phyloP scores from a whole-genome alignment of 2,113 vertebrate species.

The Leptosomus discolor region DNA sequence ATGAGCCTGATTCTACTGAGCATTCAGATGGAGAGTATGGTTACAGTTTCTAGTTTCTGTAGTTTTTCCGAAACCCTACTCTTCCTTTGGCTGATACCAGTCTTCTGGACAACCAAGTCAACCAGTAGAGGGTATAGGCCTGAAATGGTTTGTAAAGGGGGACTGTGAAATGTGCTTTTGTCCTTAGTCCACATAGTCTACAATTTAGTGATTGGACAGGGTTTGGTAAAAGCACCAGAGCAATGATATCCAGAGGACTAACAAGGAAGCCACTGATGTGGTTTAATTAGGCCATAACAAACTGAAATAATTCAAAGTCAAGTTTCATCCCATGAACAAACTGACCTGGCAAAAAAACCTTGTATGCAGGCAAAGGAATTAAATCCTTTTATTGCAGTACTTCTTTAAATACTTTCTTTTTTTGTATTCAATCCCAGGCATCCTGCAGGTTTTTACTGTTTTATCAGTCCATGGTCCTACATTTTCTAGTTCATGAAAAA shows the following conservation, averaged over 20 bases:
- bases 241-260: neutral
- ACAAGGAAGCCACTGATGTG: neutral
- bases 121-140: neutral
- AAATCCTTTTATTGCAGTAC: neutral
- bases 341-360: neutral
- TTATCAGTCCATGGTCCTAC: neutral
- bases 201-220: rapidly evolving
- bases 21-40: neutral
- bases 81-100: neutral
- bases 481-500: neutral
- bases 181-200: neutral
- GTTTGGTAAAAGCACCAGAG: neutral
- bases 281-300: neutral
- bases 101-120: neutral
- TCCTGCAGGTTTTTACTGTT: neutral
- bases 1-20: neutral
- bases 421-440: neutral
- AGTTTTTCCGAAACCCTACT: neutral
- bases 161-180: neutral
- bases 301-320: neutral
- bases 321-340: neutral
- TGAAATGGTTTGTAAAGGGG: neutral
- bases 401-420: neutral
- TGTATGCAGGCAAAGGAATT: neutral
- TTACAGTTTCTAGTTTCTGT: neutral